Percentiles rank a stretch among this genome's conserved stretches.
phyloP scores from a whole-genome alignment of 2,113 vertebrate genomes.

The Pogona vitticeps region DNA sequence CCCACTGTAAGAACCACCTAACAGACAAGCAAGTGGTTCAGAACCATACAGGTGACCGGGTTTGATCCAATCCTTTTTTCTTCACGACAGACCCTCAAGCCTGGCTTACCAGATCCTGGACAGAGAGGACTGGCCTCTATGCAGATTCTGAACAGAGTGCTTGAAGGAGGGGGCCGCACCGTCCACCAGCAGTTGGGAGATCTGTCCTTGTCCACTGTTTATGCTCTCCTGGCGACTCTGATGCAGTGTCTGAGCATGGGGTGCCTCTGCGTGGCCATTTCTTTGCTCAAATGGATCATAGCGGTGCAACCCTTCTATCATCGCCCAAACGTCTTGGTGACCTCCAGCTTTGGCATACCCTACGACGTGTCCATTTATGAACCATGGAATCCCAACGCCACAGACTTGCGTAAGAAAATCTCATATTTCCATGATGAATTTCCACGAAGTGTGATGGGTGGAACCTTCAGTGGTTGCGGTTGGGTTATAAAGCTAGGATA shows the following conservation, averaged over 20 bases:
- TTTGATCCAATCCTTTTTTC: not conserved
- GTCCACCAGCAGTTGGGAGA: accelerated
- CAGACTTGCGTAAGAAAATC: not conserved
- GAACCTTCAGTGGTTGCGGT: too few relatives aligned
- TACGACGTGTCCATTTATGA: not conserved
- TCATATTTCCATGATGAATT: not conserved
- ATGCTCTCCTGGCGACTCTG: slow-evolving; percentile 60
- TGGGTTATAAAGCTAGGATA: too few relatives aligned
- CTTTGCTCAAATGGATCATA: slow-evolving; percentile 69
- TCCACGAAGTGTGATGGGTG: too few relatives aligned
- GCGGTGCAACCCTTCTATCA: not conserved
- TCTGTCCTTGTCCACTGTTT: not conserved
- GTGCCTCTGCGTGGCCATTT: slow-evolving; percentile 62
- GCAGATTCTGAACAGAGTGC: not conserved
- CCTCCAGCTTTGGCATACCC: slow-evolving; percentile 61
- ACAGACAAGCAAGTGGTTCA: too few relatives aligned
- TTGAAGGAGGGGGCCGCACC: accelerated
- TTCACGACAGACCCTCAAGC: not conserved
- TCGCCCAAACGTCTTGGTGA: accelerated
- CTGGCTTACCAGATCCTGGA: accelerated
- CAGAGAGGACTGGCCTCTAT: accelerated
- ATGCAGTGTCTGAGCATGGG: slow-evolving; percentile 64
- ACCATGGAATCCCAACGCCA: not conserved
- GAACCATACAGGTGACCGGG: too few relatives aligned
- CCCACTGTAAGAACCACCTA: too few relatives aligned